These are phyloP conservation scores for Monopterus albus DNA, from an alignment of 2,113 vertebrate genomes.

Conservation along the genomic window DNA sequence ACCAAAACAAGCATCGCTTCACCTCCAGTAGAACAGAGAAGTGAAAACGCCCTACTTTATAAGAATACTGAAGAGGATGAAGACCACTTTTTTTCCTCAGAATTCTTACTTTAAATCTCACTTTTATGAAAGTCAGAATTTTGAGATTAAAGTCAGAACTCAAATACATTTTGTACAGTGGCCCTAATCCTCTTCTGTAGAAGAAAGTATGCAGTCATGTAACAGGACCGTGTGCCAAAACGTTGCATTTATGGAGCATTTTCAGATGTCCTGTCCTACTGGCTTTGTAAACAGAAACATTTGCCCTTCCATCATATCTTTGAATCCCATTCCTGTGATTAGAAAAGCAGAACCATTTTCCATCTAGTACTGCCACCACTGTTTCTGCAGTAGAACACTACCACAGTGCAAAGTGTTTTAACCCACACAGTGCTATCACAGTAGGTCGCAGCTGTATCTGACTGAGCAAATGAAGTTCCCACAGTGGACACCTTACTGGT, in stretches of 20 bases:
- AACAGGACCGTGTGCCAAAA: slow-evolving; percentile 32
- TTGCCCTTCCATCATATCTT: slow-evolving; percentile 44
- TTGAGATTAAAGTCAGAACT: too few species aligned
- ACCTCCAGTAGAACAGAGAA: slow-evolving; percentile 18
- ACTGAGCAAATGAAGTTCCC: slow-evolving; percentile 49
- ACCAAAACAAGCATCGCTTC: slow-evolving; percentile 1
- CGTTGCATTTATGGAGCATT: slow-evolving; percentile 25
- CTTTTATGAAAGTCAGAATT: too few species aligned
- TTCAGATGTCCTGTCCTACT: slow-evolving; percentile 40
- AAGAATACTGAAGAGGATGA: too few species aligned
- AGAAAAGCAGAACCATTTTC: slow-evolving; percentile 61
- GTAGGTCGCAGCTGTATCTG: slow-evolving; percentile 51
- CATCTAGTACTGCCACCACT: slow-evolving; percentile 28
- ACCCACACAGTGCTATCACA: slow-evolving; percentile 41
- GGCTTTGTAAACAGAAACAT: slow-evolving; percentile 53
- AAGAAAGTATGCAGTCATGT: slow-evolving; percentile 31
- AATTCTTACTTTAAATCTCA: too few species aligned
- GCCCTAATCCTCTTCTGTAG: too few species aligned
- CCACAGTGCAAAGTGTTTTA: slow-evolving; percentile 46
- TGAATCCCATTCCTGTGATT: slow-evolving; percentile 54
- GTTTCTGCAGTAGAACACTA: slow-evolving; percentile 45
- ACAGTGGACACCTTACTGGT: slow-evolving; percentile 39
- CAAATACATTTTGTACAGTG: too few species aligned
- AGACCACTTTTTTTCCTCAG: too few species aligned
- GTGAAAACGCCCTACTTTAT: slow-evolving; percentile 18